Percentiles rank a stretch among this genome's conserved stretches.
Evolutionary conservation across 2,113 vertebrate genomes (phyloP).

Genomic region (Melierax canorus): DNA sequence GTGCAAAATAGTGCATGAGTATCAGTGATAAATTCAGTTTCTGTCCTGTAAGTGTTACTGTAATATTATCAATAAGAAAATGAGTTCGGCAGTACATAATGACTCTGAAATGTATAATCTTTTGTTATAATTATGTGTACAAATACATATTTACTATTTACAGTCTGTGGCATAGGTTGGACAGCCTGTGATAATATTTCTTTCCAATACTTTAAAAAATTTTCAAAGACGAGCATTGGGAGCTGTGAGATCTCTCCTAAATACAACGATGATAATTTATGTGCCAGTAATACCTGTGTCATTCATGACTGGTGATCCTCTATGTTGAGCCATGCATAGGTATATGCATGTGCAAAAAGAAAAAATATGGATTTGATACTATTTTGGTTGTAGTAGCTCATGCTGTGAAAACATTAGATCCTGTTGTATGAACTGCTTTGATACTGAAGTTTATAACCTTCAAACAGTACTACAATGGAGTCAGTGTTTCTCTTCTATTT

Average conservation of each 20-base stretch:
- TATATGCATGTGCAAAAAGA: not conserved
- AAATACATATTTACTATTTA: not conserved
- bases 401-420: not conserved
- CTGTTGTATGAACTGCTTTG: not conserved
- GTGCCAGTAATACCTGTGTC: not conserved
- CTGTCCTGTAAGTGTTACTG: not conserved
- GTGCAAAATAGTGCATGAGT: not conserved
- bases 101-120: not conserved
- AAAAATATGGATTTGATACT: not conserved
- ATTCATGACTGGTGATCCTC: not conserved
- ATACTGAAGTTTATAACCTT: not conserved
- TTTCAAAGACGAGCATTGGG: not conserved
- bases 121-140: not conserved
- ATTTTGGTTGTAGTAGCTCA: not conserved
- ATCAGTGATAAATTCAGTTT: not conserved
- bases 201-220: not conserved
- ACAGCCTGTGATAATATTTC: not conserved
- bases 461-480: not conserved
- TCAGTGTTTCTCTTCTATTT: not conserved
- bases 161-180: not conserved
- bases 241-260: not conserved
- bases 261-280: not conserved
- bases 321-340: not conserved
- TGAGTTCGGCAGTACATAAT: not conserved
- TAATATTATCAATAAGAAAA: not conserved